phyloP scores from a whole-genome alignment of 2,797 vertebrate species.

The Aeoliscus strigatus region DNA sequence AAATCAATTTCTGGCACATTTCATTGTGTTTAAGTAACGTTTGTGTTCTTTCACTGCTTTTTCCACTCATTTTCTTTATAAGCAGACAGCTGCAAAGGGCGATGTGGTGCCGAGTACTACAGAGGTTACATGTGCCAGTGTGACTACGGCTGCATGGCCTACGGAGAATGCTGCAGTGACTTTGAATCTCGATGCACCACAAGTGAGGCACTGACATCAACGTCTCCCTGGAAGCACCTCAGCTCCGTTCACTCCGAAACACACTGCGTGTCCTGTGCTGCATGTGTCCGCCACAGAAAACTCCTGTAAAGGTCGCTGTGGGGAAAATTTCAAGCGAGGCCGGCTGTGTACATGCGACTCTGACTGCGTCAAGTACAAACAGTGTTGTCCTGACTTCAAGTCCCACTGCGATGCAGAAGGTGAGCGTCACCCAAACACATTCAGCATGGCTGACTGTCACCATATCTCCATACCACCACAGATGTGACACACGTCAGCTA shows the following conservation, averaged over 20 bases:
- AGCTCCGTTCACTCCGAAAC: no score
- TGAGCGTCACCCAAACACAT: constrained; percentile 24
- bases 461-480: no score
- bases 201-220: no score
- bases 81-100: constrained; percentile 82
- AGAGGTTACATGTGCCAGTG: constrained; percentile 86
- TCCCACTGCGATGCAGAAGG: constrained; percentile 76
- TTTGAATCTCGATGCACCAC: constrained; percentile 82
- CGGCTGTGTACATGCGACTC: constrained; percentile 83
- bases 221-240: no score
- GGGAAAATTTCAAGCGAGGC: constrained; percentile 82
- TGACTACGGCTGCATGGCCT: constrained; percentile 85
- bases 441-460: constrained; percentile 10
- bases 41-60: not conserved
- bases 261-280: not conserved
- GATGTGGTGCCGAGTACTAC: constrained; percentile 86
- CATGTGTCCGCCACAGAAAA: constrained; percentile 63
- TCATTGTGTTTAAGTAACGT: no score
- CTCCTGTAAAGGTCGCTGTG: constrained; percentile 91
- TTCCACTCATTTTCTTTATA: constrained; percentile 36
- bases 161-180: constrained; percentile 89
- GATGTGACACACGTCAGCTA: no score
- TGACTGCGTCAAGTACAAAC: constrained; percentile 75
- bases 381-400: constrained; percentile 84
- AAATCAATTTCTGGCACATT: constrained; percentile 25